phyloP scores from a whole-genome alignment of 2,113 vertebrate genomes.

The Dicrurus megarhynchus region DNA sequence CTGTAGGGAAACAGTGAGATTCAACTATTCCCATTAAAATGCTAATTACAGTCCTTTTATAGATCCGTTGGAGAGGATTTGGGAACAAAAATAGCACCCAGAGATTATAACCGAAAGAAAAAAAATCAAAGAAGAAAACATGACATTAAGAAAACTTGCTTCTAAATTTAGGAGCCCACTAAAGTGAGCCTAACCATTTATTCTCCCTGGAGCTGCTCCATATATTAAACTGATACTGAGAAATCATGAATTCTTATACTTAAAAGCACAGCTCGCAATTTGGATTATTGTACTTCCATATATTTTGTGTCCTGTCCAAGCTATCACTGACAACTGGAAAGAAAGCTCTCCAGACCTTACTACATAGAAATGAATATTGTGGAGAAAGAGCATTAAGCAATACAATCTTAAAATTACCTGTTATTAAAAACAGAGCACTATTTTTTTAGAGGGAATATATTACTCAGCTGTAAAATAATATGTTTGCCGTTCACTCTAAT shows the following conservation, averaged over 20 bases:
- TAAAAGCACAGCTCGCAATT: conserved; percentile 43
- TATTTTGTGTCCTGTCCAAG: conserved; percentile 57
- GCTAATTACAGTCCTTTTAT: conserved; percentile 46
- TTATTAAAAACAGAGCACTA: conserved; percentile 74
- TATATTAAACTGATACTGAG: conserved; percentile 62
- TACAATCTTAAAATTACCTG: conserved; percentile 76
- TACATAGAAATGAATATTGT: conserved; percentile 66
- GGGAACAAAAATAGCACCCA: conserved; percentile 40
- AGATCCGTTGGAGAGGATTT: conserved; percentile 17
- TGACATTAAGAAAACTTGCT: background rate
- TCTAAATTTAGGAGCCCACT: conserved; percentile 35
- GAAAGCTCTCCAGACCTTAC: conserved; percentile 36
- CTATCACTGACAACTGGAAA: conserved; percentile 49
- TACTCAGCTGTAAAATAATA: conserved; percentile 72
- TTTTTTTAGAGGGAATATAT: conserved; percentile 70
- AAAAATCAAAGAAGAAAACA: conserved; percentile 22
- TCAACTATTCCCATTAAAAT: conserved; percentile 56
- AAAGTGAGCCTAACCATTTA: conserved; percentile 36
- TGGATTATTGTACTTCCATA: conserved; percentile 41
- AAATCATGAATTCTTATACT: conserved; percentile 57
- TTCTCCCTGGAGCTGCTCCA: conserved; percentile 50
- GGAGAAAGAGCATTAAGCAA: conserved; percentile 66
- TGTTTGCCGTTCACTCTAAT: conserved; percentile 75
- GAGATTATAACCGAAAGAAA: conserved; percentile 5
- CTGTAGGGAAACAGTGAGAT: conserved; percentile 24